A percentile compares a stretch with the other conserved stretches of the same genome.
phyloP scores from a whole-genome alignment of 1,140 invertebrate genomes.

The Formica selysi region DNA sequence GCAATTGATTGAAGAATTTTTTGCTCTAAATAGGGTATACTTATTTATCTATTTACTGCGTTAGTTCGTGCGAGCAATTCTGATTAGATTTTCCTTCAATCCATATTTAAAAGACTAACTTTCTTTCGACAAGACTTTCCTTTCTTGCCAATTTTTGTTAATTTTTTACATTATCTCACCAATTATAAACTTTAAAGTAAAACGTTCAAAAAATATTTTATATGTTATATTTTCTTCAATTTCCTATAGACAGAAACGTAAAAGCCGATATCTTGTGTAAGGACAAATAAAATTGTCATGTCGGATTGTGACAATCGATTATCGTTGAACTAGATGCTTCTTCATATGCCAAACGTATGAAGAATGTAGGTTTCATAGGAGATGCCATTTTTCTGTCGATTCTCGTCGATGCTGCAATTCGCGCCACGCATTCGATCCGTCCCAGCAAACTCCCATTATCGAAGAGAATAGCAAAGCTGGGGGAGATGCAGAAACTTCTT shows the following conservation, averaged over 20 bases:
- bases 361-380: slow-evolving; percentile 6
- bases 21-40: background rate
- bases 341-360: slow-evolving; percentile 20
- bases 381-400: slow-evolving; percentile 16
- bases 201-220: background rate
- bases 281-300: slow-evolving; percentile 25
- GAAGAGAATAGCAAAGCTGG: background rate
- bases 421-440: background rate
- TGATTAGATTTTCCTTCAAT: background rate
- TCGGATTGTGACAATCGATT: slow-evolving; percentile 5
- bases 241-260: background rate
- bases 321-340: background rate
- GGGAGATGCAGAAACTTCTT: background rate
- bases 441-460: slow-evolving; percentile 24
- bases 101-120: background rate
- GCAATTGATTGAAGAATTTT: background rate
- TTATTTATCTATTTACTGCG: background rate
- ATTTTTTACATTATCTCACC: background rate
- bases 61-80: background rate
- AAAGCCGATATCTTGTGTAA: background rate
- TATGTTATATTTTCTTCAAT: background rate
- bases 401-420: slow-evolving; percentile 18
- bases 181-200: background rate
- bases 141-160: background rate
- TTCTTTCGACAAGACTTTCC: too few species aligned